Evolutionary conservation across 2,797 vertebrate species (phyloP).

Genomic region (Kryptolebias ocellatus): DNA sequence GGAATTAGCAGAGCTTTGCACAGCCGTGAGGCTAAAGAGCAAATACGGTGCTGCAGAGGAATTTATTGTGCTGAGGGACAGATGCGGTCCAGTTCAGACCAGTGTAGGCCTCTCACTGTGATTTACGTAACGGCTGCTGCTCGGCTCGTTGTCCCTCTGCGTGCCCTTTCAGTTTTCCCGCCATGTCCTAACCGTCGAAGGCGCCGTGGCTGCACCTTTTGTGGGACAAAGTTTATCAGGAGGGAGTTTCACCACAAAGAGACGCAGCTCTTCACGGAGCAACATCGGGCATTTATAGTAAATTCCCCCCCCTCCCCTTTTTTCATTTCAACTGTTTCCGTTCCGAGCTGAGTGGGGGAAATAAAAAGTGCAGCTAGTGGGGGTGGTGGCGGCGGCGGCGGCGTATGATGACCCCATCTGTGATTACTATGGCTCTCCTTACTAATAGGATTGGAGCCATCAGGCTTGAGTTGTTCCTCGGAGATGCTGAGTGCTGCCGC

Average conservation of each 20-base stretch:
- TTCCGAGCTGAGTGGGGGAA: conserved; percentile 33
- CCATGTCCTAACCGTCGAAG: conserved; percentile 51
- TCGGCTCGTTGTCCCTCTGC: conserved; percentile 42
- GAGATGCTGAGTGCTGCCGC: conserved; percentile 53
- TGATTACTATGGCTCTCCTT: conserved; percentile 73
- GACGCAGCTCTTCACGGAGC: conserved; percentile 28
- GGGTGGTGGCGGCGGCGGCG: conserved; percentile 1
- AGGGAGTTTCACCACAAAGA: conserved; percentile 50
- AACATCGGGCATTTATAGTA: conserved; percentile 33
- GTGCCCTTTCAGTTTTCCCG: conserved; percentile 47
- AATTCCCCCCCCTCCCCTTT: conserved; percentile 35
- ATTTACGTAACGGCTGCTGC: conserved; percentile 46
- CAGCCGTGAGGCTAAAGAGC: conserved; percentile 61
- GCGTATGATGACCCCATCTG: conserved; percentile 57
- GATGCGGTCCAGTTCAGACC: conserved; percentile 56
- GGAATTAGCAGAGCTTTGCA: conserved; percentile 75
- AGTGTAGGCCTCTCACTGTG: conserved; percentile 42
- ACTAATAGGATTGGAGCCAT: conserved; percentile 81
- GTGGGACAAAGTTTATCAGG: conserved; percentile 65
- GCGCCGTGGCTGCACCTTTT: conserved; percentile 52
- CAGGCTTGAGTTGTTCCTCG: conserved; percentile 70
- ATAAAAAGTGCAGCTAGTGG: conserved; percentile 13
- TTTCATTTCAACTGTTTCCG: conserved; percentile 47
- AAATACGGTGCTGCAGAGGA: conserved; percentile 67
- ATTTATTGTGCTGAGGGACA: conserved; percentile 71